Evolutionary conservation across 2,113 vertebrate genomes (phyloP).

Genomic region (Gymnobelideus leadbeateri): DNA sequence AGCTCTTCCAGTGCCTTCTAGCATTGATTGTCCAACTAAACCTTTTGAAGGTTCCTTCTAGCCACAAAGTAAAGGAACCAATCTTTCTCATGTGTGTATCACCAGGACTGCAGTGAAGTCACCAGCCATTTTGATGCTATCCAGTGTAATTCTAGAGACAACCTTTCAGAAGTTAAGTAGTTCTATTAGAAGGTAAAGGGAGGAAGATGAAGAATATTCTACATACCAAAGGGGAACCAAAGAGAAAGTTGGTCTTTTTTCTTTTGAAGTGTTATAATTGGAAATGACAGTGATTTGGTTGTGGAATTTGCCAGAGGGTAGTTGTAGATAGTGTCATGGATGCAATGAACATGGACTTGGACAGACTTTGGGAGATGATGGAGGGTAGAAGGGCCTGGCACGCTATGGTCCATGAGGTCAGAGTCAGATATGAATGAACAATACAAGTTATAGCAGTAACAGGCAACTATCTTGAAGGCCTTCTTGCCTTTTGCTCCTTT

Average conservation of each 20-base stretch:
- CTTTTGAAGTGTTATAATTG: neutral
- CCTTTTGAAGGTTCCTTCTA: neutral
- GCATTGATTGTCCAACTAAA: neutral
- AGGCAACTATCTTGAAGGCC: neutral
- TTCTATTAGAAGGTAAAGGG: neutral
- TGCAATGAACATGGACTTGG: neutral
- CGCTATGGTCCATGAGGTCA: too few relatives aligned
- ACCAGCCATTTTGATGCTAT: neutral
- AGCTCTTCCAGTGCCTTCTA: neutral
- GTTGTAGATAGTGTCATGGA: neutral
- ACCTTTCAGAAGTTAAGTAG: neutral
- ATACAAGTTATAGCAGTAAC: neutral
- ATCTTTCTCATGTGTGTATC: neutral
- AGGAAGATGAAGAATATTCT: neutral
- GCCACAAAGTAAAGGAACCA: slow-evolving; percentile 19
- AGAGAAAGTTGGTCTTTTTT: neutral
- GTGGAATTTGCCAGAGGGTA: neutral
- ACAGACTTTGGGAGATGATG: too few relatives aligned
- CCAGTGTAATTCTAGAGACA: neutral
- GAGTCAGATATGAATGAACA: neutral
- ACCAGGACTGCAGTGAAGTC: neutral
- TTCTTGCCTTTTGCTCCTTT: neutral
- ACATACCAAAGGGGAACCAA: neutral
- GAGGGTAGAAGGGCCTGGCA: too few relatives aligned
- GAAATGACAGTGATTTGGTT: neutral